Evolutionary conservation across 2,888 invertebrate genomes (phyloP).

Genomic region (Oscheius onirici): DNA sequence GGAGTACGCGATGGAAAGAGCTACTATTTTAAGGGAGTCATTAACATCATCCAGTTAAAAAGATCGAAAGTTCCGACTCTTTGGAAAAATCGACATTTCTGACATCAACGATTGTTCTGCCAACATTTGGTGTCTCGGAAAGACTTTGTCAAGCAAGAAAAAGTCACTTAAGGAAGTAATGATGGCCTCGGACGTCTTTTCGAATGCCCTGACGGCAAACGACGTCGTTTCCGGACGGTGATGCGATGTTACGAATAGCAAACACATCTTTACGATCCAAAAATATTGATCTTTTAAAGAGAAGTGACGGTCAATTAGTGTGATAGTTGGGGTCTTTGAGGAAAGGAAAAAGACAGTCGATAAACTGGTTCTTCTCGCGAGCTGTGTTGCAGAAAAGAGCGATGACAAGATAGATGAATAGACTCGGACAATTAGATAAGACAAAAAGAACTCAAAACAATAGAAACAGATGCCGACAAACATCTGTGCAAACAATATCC

Average conservation of each 20-base stretch:
- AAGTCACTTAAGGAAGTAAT: too few relatives aligned
- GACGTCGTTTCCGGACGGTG: constrained; percentile 1
- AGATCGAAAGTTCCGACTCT: not conserved
- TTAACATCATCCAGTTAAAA: too few relatives aligned
- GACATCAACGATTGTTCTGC: not conserved
- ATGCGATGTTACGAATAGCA: constrained; percentile 23
- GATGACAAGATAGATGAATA: not conserved
- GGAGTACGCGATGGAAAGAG: not conserved
- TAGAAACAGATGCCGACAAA: constrained; percentile 20
- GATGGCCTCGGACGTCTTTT: too few relatives aligned
- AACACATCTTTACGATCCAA: constrained; percentile 10
- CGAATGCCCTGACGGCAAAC: constrained; percentile 9
- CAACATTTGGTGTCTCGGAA: not conserved
- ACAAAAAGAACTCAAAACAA: not conserved
- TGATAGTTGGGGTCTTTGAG: not conserved
- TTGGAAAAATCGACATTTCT: not conserved
- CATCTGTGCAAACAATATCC: not conserved
- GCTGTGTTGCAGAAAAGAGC: constrained; percentile 3
- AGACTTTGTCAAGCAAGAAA: not conserved
- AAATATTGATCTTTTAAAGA: constrained; percentile 7
- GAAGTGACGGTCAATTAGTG: not conserved
- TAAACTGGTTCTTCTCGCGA: not conserved
- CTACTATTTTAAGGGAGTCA: not conserved
- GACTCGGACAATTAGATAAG: not conserved
- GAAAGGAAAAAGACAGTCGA: not conserved